Base-by-base conservation (phyloP, 2,888 invertebrate genomes). In the Euclidia mi region DNA sequence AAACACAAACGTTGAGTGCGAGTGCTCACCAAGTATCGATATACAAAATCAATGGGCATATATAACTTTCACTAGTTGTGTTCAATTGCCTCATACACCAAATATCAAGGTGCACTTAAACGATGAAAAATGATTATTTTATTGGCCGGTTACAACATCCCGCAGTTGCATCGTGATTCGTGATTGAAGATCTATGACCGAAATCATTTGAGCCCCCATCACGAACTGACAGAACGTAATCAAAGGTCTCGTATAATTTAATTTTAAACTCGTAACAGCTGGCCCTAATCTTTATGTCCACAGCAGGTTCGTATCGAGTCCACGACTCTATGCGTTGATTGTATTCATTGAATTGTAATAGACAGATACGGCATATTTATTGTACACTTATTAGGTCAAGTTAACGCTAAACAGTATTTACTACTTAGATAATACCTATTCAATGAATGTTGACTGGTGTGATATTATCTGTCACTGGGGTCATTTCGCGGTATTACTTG, bases 41-140 rank as follows among this genome's bases (percentile, higher is more conserved):
- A 14, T 9, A 28, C 41, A 11, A 25, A 7, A 25, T 20, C 18
- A 40, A 15, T 44, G 32, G 17, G 18, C 3, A 18, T 34, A n/a
- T 38, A 11, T 69, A 69, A 75, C 81, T 76, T 82, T 82, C 76
- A 74, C 81, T 74, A 50, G 61, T 60, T 63, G 47, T 61, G 48
- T 66, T 34, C 45, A 72, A 71, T 78, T 76, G 61, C 67, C 50
- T n/a, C n/a, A 37, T 62, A 74, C 63, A 61, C 42, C 20, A 31
- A 44, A 10, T 9, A 7, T 42, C 43, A 49, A 68, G 49, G 32
- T 55, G 40, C 56, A 60, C 20, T 52, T 37, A 40, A 72, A 63
- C 52, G 49, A 79, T 82, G 77, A 82, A 74, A 78, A 81, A 79
- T 79, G 57, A 65, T 67, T 71, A 74, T 85, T 85, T 82, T 81